These are phyloP conservation scores for Zelostemma sp. DNA, from an alignment of 1,140 invertebrate genomes.

Conservation along the genomic window DNA sequence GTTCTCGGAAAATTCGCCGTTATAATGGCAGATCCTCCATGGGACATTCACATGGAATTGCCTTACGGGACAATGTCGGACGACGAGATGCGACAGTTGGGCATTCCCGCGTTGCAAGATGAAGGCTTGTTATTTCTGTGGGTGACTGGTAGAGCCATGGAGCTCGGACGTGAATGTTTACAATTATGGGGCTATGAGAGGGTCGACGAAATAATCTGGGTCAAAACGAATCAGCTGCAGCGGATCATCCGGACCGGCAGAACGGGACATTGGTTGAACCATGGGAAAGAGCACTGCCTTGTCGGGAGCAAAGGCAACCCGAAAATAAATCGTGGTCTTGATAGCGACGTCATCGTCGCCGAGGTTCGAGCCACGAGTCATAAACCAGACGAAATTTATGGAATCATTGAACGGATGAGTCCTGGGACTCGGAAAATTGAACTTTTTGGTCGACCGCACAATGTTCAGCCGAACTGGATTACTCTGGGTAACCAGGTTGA, in stretches of 20 bases:
- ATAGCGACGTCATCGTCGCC: constrained; percentile 98
- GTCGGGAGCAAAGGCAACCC: constrained; percentile 97
- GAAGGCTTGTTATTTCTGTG: constrained; percentile 97
- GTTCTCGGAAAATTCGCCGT: constrained; percentile 94
- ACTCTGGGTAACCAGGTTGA: constrained; percentile 96
- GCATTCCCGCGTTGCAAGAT: constrained; percentile 88
- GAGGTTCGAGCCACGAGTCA: constrained; percentile 98
- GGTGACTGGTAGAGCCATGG: constrained; percentile 99
- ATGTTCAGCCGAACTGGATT: constrained; percentile 99
- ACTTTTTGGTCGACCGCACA: constrained; percentile 96
- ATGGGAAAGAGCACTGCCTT: constrained; percentile 98
- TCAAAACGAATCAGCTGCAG: constrained; percentile 98
- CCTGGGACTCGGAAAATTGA: constrained; percentile 97
- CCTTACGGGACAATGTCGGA: constrained; percentile 99
- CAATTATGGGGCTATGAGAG: constrained; percentile 96
- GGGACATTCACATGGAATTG: constrained; percentile 99
- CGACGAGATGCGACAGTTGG: constrained; percentile 97
- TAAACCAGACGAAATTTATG: constrained; percentile 99
- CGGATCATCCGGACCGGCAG: constrained; percentile 96
- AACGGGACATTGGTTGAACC: constrained; percentile 98
- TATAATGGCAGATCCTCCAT: constrained; percentile 96
- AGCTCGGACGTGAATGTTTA: constrained; percentile 92
- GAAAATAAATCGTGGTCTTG: constrained; percentile 90
- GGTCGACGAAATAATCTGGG: constrained; percentile 98
- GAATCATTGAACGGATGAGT: constrained; percentile 87